Base-by-base conservation (phyloP, 37 sponge, comb jelly and placozoan genomes). In the Petrosia ficiformis region DNA sequence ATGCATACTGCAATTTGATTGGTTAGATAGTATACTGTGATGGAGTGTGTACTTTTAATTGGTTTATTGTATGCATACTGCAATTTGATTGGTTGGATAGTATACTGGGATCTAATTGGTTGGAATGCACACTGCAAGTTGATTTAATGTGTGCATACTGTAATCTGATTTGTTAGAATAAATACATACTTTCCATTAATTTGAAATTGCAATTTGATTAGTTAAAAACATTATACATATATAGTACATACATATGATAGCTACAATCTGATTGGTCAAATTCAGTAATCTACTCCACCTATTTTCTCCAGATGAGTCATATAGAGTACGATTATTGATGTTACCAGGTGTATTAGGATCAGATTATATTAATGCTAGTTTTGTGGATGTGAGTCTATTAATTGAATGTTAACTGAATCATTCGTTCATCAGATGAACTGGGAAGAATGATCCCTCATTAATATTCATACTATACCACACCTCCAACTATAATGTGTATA, bases 281-380 rank as follows among this genome's bases (percentile, higher is more conserved):
- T n/a, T n/a, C n/a, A n/a, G n/a, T n/a, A n/a, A 16, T 54, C 16
- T 54, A 22, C n/a, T n/a, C n/a, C n/a, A n/a, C 31, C 54, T 48
- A 19, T 56, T 14, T 36, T 40, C 39, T 38, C 1, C 68, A 88
- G 90, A 84, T 63, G 90, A 89, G 54, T 39, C 73, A 1, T 84
- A 80, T 61, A 73, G 90, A 32, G 90, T 89, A 4, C 16, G 85
- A 29, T 61, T 89, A 38, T 34, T 79, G 24, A 80, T 89, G 59
- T 75, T 73, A 33, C 90, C 90, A 59, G 90, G 90, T 10, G 81
- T 84, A 24, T 57, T 21, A 61, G 85, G 90, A 0, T 89, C 90
- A 0, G 90, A 89, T 75, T 89, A 89, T 67, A 84, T 89, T 66
- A 89, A 89, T 44, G 85, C 90, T 28, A 84, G 85, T 77, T 89